Conservation (phyloP, 2,888 invertebrate genomes). For the Hydrotaea cyrtoneurina region DNA sequence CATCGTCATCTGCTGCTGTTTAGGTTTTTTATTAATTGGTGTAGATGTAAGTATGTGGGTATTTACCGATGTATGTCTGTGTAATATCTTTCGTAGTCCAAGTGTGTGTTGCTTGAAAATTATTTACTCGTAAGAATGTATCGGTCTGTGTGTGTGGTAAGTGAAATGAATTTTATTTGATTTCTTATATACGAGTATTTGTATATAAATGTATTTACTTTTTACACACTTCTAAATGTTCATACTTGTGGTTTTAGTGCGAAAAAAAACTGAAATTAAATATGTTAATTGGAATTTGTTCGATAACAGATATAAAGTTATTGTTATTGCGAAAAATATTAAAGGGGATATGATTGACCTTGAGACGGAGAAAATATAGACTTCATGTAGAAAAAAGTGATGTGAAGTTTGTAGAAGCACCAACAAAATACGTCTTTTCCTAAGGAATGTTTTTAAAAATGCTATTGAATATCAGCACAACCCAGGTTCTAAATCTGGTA, state of each 20-base stretch:
- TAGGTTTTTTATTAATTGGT: constrained; percentile 19
- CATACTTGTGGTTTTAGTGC: background rate
- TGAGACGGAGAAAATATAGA: too few species aligned
- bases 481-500: too few species aligned
- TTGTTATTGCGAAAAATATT: background rate
- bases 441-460: too few species aligned
- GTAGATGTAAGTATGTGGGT: background rate
- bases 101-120: too few species aligned
- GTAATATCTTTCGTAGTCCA: background rate
- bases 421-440: too few species aligned
- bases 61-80: background rate
- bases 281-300: constrained; percentile 1
- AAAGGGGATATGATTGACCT: too few species aligned
- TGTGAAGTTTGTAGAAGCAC: too few species aligned
- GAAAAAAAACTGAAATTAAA: too few species aligned
- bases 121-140: too few species aligned
- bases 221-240: background rate
- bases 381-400: too few species aligned
- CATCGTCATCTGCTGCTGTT: background rate
- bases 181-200: background rate
- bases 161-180: background rate
- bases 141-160: too few species aligned
- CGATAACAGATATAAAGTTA: background rate
- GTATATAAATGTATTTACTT: background rate
- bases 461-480: too few species aligned